Evolutionary conservation across 2,113 vertebrate species (phyloP).

Genomic region (Naja naja): DNA sequence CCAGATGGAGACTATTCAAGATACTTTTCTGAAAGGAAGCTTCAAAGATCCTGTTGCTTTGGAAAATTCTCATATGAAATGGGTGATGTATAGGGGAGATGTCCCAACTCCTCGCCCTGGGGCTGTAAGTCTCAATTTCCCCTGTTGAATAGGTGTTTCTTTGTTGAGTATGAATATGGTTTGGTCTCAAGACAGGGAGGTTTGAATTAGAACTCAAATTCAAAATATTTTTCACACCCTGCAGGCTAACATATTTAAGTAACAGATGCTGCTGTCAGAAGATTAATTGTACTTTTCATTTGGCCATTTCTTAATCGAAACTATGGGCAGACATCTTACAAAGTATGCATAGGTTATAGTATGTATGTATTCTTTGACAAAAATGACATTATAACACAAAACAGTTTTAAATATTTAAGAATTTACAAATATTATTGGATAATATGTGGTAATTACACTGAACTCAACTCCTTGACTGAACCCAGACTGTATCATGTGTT

Average conservation of each 20-base stretch:
- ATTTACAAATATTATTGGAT: neutral
- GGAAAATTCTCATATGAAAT: constrained; percentile 68
- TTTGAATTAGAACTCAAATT: neutral
- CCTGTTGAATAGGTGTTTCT: neutral
- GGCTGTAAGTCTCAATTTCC: constrained; percentile 60
- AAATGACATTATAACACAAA: neutral
- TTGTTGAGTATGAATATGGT: neutral
- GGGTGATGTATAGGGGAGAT: constrained; percentile 71
- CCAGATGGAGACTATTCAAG: constrained; percentile 54
- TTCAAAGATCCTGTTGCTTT: constrained; percentile 68
- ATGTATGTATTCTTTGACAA: neutral
- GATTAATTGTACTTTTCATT: neutral
- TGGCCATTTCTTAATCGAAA: neutral
- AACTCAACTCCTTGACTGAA: neutral
- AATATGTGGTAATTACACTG: neutral
- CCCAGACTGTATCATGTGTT: neutral
- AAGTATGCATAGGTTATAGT: neutral
- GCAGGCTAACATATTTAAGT: neutral
- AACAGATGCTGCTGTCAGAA: neutral
- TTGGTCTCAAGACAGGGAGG: neutral
- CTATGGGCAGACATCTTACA: neutral
- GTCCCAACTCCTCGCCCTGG: constrained; percentile 73
- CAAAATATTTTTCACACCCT: neutral
- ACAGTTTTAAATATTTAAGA: neutral
- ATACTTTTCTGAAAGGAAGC: constrained; percentile 72